Conservation (phyloP, 2,113 vertebrate species). For the Apistogramma diplotaenia region DNA sequence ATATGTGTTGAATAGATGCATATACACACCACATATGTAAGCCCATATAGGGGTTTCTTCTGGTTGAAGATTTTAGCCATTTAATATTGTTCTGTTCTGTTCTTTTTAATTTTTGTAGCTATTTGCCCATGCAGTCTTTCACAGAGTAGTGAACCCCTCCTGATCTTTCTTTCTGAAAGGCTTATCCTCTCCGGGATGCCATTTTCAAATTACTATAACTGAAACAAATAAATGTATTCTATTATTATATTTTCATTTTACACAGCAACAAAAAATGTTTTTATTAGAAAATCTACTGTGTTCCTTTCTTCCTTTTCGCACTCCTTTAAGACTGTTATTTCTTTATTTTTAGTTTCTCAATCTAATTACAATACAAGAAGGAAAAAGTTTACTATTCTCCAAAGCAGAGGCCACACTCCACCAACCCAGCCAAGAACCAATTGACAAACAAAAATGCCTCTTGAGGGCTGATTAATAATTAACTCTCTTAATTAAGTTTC, state of each 20-base stretch:
- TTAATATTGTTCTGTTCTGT: not conserved
- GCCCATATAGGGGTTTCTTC: not conserved
- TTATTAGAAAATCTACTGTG: not conserved
- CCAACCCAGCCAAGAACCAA: constrained; percentile 14
- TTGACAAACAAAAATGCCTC: constrained; percentile 39
- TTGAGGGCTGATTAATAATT: constrained; percentile 51
- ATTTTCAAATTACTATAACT: not conserved
- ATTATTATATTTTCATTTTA: not conserved
- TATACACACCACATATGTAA: not conserved
- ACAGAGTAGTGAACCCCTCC: not conserved
- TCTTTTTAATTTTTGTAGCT: too few species aligned
- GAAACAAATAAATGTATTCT: not conserved
- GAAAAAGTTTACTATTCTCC: constrained; percentile 2
- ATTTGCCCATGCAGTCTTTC: not conserved
- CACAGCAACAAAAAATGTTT: not conserved
- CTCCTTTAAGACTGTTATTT: not conserved
- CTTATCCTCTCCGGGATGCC: not conserved
- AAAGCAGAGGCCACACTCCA: not conserved
- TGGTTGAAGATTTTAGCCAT: not conserved
- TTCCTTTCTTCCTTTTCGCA: not conserved
- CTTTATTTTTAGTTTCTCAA: not conserved
- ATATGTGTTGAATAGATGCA: not conserved
- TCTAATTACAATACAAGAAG: not conserved
- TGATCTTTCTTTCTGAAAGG: not conserved
- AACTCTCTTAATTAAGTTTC: constrained; percentile 58